Evolutionary conservation across 2,888 invertebrate species (phyloP).

Genomic region (Harpalus rubripes): DNA sequence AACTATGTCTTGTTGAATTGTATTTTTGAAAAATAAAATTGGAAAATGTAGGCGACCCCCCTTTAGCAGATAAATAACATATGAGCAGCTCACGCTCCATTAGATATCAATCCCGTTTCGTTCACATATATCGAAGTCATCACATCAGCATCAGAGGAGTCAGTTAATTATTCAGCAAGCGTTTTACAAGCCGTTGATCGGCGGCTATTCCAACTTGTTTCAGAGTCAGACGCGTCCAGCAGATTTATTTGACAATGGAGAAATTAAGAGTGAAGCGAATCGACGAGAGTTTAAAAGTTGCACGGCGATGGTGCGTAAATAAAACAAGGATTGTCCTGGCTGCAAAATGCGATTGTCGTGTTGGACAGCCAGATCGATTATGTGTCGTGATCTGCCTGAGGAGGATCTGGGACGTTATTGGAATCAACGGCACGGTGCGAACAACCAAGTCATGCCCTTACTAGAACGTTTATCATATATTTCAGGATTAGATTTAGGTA

Average conservation of each 20-base stretch:
- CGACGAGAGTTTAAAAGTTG: conserved; percentile 69
- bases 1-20: no score
- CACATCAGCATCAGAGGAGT: conserved; percentile 30
- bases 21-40: conserved; percentile 47
- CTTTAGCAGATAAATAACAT: conserved; percentile 45
- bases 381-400: conserved; percentile 65
- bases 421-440: no score
- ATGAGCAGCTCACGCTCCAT: conserved; percentile 12
- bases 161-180: conserved; percentile 44
- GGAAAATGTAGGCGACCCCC: conserved; percentile 29
- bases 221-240: conserved; percentile 39
- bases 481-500: no score
- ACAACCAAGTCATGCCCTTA: no score
- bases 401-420: conserved; percentile 5
- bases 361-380: conserved; percentile 71
- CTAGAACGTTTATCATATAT: no score
- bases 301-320: conserved; percentile 70
- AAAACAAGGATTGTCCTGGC: conserved; percentile 70
- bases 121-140: conserved; percentile 3
- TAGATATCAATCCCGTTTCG: not conserved
- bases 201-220: conserved; percentile 12
- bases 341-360: conserved; percentile 71
- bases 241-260: conserved; percentile 67
- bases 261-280: conserved; percentile 68
- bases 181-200: conserved; percentile 53